A percentile compares a stretch with the other conserved stretches of the same genome.
phyloP scores from a whole-genome alignment of 92 coral and sea anemone genomes.

The Palythoa heliodiscus region DNA sequence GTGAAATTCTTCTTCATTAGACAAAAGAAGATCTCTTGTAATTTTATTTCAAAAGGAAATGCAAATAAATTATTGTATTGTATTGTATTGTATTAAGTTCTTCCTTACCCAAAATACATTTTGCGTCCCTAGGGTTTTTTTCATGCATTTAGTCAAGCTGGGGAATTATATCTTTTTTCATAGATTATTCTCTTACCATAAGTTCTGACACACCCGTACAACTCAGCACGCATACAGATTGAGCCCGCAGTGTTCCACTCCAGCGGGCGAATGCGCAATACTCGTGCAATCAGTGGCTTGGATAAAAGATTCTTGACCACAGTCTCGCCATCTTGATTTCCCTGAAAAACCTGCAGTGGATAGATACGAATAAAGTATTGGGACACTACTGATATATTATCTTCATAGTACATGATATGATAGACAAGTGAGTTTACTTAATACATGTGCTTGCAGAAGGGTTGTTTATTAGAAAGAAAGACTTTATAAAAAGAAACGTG shows the following conservation, averaged over 20 bases:
- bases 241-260: constrained; percentile 79
- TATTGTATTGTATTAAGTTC: background rate
- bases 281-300: constrained; percentile 61
- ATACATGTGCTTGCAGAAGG: no score
- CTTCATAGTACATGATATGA: background rate
- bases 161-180: background rate
- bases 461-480: no score
- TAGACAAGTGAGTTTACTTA: no score
- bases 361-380: background rate
- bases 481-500: no score
- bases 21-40: background rate
- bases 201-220: constrained; percentile 73
- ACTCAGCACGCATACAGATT: constrained; percentile 92
- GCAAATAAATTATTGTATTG: no score
- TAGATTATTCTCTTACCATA: constrained; percentile 32
- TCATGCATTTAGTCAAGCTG: no score
- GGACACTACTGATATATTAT: background rate
- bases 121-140: no score
- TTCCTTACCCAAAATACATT: no score
- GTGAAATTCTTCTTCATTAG: background rate
- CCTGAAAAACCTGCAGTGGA: constrained; percentile 62
- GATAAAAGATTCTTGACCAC: constrained; percentile 50
- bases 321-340: constrained; percentile 79
- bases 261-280: constrained; percentile 77
- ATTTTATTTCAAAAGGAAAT: no score